A percentile compares a stretch with the other conserved stretches of the same genome.
phyloP scores from a whole-genome alignment of 2,797 vertebrate genomes.

The Notolepis coatsorum region DNA sequence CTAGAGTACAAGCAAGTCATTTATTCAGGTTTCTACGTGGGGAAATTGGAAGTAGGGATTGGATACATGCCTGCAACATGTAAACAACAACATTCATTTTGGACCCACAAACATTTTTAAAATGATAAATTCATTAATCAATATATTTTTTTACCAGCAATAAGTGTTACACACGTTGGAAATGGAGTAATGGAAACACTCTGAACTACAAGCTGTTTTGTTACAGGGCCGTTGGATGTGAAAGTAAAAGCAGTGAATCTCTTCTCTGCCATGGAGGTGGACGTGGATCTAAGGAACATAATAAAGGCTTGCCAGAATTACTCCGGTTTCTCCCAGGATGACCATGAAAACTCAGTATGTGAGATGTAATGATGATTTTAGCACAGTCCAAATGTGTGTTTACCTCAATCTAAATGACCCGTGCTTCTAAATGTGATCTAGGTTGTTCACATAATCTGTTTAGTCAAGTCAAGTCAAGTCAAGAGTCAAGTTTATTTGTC shows the following conservation, averaged over 20 bases:
- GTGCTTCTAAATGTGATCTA: not conserved
- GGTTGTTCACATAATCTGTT: not conserved
- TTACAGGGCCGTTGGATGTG: conserved; percentile 82
- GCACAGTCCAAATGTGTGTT: not conserved
- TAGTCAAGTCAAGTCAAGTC: too few relatives aligned
- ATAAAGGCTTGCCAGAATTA: conserved; percentile 77
- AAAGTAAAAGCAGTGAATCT: conserved; percentile 82
- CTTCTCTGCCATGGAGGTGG: conserved; percentile 81
- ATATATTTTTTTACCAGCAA: not conserved
- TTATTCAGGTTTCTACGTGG: too few relatives aligned
- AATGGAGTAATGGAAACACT: too few relatives aligned
- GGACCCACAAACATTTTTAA: too few relatives aligned
- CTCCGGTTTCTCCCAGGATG: conserved; percentile 22
- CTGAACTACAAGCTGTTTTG: conserved; percentile 21
- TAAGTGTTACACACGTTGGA: not conserved
- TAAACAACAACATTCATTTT: too few relatives aligned
- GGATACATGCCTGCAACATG: too few relatives aligned
- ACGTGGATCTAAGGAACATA: conserved; percentile 83
- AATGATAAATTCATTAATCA: too few relatives aligned
- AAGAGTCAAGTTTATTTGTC: not conserved
- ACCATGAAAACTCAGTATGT: conserved; percentile 54
- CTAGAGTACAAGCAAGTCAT: too few relatives aligned
- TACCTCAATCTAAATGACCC: too few relatives aligned
- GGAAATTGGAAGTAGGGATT: too few relatives aligned
- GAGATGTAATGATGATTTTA: not conserved